Evolutionary conservation across 2,888 invertebrate species (phyloP).

Genomic region (Arge pagana): DNA sequence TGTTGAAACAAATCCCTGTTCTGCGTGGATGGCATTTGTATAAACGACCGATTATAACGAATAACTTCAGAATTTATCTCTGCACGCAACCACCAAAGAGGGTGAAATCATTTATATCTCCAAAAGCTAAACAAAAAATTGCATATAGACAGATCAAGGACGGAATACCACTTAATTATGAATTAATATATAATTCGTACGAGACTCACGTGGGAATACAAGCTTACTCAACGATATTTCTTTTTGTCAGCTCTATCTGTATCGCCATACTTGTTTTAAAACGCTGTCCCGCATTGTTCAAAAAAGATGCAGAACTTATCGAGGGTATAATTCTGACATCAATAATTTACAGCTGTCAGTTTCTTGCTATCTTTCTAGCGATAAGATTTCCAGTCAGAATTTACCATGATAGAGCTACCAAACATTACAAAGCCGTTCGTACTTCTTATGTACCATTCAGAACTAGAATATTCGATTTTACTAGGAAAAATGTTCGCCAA

Average conservation of each 20-base stretch:
- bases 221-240: conserved; percentile 27
- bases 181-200: conserved; percentile 50
- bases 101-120: no score
- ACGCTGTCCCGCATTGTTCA: conserved; percentile 35
- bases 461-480: conserved; percentile 34
- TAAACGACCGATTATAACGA: no score
- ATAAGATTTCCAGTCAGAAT: conserved; percentile 50
- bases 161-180: conserved; percentile 46
- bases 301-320: background rate
- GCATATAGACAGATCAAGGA: conserved; percentile 35
- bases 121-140: conserved; percentile 4
- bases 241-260: conserved; percentile 26
- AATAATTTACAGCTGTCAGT: no score
- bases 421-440: conserved; percentile 46
- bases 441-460: conserved; percentile 41
- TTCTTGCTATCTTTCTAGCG: conserved; percentile 35
- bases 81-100: no score
- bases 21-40: no score
- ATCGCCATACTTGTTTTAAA: conserved; percentile 31
- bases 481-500: conserved; percentile 40
- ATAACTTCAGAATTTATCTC: no score
- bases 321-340: background rate
- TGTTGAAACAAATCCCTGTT: no score
- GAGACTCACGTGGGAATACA: conserved; percentile 44
- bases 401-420: conserved; percentile 43